Conservation (phyloP, 2,797 vertebrate species). For the Merluccius polli region DNA sequence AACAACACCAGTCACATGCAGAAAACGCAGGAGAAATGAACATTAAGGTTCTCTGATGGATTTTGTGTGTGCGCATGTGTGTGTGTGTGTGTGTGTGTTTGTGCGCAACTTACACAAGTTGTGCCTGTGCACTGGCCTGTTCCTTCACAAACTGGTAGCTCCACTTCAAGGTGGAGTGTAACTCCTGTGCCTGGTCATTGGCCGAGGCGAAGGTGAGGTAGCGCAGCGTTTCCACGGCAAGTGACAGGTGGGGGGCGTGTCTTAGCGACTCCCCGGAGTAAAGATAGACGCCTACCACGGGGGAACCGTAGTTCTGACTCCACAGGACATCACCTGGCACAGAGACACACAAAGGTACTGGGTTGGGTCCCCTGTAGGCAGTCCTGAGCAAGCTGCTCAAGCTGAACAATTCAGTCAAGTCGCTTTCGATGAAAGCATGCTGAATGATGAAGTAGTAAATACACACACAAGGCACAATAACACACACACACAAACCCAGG, state of each 20-base stretch:
- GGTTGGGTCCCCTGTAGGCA: background rate
- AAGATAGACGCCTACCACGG: constrained; percentile 85
- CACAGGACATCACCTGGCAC: constrained; percentile 83
- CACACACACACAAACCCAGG: background rate
- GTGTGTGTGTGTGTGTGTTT: constrained; percentile 8
- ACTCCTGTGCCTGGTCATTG: constrained; percentile 44
- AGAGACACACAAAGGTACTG: background rate
- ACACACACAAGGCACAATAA: background rate
- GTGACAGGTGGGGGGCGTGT: constrained; percentile 84
- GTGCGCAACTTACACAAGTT: constrained; percentile 75
- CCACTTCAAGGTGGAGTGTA: constrained; percentile 80
- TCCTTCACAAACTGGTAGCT: constrained; percentile 78
- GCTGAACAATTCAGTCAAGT: no score
- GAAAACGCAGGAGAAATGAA: background rate
- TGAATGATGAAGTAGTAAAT: background rate
- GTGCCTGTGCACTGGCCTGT: constrained; percentile 79
- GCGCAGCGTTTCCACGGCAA: constrained; percentile 90
- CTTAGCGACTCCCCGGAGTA: constrained; percentile 88
- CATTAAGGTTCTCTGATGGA: background rate
- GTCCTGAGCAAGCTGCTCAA: background rate
- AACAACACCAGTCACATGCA: background rate
- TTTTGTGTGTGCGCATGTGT: background rate
- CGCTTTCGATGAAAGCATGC: background rate
- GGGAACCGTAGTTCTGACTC: constrained; percentile 91
- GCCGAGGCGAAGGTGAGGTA: constrained; percentile 86